Base-by-base conservation (phyloP, 2,888 invertebrate genomes). In the Leucophenga montana region DNA sequence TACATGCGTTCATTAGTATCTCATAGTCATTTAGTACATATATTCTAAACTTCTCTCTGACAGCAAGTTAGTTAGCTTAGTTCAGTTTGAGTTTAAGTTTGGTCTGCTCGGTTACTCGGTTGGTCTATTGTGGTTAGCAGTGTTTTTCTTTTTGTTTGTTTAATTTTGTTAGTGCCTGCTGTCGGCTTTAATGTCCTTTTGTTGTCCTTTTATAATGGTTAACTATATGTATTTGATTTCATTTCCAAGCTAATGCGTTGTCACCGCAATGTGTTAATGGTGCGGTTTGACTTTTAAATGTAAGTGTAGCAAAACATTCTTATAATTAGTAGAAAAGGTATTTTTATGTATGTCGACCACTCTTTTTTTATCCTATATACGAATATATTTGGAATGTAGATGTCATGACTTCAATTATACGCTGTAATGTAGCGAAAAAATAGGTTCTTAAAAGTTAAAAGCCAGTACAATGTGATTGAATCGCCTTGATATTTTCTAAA, bases 221-320 rank as follows among this genome's bases (percentile, higher is more conserved):
- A 39, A 39, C 39, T 11, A 8, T 39, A 39, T 39, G 9, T 11
- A 11, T 39, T 39, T 39, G 5, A 11, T 8, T 3, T 3, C 11
- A 11, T 39, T 39, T 39, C 53, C 73, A 20, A 14, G 70, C 22
- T 14, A 33, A 61, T 61, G 59, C 27, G 33, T 22, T 20, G 56
- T 39, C 11, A 66, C 56, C 67, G 70, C n/a, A 56, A 27, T 31
- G 54, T 79, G 78, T 84, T 81, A 81, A 81, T 81, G 83, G 84
- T 70, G 74, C 75, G 84, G 85, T 75, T 69, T 33, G 68, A 80
- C 74, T 69, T 50, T 66, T 56, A 75, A 71, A 83, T 73, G 70
- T 76, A 68, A 74, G 65, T 1, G n/a, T 22, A 14, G 11, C 54
- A 16, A 14, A 16, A 33, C n/a, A 33, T 13, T 39, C 62, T 39